These are phyloP conservation scores for Oreochromis mossambicus DNA, from an alignment of 2,797 vertebrate genomes.

Conservation along the genomic window DNA sequence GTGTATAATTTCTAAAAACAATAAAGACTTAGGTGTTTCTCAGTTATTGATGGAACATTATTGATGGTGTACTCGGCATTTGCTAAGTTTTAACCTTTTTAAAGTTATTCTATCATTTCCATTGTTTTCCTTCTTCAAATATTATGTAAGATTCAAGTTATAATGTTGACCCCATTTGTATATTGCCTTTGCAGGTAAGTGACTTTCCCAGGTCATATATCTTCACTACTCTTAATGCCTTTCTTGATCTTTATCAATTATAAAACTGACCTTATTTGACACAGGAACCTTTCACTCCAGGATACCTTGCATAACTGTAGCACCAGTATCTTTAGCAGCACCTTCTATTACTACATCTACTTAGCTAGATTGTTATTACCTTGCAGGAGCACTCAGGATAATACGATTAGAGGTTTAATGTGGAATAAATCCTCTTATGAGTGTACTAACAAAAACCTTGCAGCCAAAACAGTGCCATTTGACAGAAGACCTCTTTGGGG, in stretches of 20 bases:
- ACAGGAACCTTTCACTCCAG: conserved; percentile 22
- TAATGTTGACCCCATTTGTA: neutral
- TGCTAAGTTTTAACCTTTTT: neutral
- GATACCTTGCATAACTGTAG: conserved; percentile 38
- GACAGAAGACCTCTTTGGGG: conserved; percentile 46
- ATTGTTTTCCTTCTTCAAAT: neutral
- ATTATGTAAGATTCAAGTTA: neutral
- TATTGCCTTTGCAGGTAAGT: neutral
- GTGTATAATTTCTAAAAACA: neutral
- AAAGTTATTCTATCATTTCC: neutral
- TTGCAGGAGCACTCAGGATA: conserved; percentile 75
- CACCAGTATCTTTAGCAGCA: conserved; percentile 33
- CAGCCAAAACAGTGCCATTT: conserved; percentile 67
- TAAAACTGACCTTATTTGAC: conserved; percentile 9
- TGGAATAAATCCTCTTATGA: conserved; percentile 78
- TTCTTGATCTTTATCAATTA: neutral
- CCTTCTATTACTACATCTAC: conserved; percentile 40
- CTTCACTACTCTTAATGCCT: neutral
- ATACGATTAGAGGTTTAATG: conserved; percentile 89
- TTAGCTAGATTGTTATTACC: conserved; percentile 64
- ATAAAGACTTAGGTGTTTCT: neutral
- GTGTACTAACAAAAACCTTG: conserved; percentile 69
- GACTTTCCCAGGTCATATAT: neutral
- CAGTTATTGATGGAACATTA: neutral
- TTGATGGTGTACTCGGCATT: neutral